Evolutionary conservation across 2,888 invertebrate genomes (phyloP).

Genomic region (Anticlea derivata): DNA sequence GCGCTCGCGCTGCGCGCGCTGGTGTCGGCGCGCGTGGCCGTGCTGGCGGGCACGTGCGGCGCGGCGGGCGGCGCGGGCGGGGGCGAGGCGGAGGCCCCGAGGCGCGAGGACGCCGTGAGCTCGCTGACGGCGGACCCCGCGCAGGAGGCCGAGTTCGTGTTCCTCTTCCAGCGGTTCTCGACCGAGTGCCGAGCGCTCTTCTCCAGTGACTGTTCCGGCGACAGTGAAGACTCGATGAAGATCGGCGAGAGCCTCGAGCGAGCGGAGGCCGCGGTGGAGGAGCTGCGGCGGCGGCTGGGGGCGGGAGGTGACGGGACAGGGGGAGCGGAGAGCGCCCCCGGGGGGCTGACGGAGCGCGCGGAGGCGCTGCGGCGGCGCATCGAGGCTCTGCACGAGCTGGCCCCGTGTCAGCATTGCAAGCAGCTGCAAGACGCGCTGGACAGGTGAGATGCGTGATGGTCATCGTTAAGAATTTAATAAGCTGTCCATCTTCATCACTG

Average conservation of each 20-base stretch:
- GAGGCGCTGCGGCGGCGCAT: constrained; percentile 75
- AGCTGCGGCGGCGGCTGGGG: constrained; percentile 64
- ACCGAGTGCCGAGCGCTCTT: constrained; percentile 85
- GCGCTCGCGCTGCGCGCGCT: constrained; percentile 68
- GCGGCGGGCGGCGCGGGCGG: constrained; percentile 50
- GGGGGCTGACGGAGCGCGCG: constrained; percentile 59
- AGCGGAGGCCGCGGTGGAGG: constrained; percentile 74
- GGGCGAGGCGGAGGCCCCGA: constrained; percentile 44
- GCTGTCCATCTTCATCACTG: too few species aligned
- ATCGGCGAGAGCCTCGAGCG: constrained; percentile 81
- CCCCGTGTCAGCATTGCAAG: constrained; percentile 80
- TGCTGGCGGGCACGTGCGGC: constrained; percentile 85
- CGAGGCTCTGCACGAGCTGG: constrained; percentile 77
- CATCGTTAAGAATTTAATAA: too few species aligned
- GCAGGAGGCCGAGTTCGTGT: constrained; percentile 87
- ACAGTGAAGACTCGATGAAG: constrained; percentile 83
- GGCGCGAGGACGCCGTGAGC: constrained; percentile 64
- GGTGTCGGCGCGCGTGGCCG: constrained; percentile 89
- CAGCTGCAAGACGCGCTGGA: constrained; percentile 81
- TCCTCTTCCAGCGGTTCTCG: constrained; percentile 86
- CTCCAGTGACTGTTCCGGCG: constrained; percentile 82
- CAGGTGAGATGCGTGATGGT: constrained; percentile 52
- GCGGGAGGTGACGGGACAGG: constrained; percentile 21
- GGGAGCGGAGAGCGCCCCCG: constrained; percentile 21
- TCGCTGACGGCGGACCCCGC: constrained; percentile 83